Base-by-base conservation (phyloP, 2,797 vertebrate species). In the Pangasius sanitwongsei region DNA sequence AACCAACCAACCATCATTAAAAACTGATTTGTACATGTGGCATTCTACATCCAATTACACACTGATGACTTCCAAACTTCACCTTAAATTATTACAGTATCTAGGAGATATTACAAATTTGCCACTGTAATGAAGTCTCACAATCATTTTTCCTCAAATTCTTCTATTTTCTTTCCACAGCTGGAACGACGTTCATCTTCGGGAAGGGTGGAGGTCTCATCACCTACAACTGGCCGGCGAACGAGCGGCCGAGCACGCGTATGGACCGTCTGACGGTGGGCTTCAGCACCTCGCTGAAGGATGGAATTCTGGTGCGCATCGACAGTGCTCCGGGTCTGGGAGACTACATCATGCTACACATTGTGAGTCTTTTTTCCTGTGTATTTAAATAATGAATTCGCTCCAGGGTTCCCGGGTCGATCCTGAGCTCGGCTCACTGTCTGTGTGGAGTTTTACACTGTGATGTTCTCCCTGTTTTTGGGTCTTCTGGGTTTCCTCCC, bases 281-380 rank as follows among this genome's bases (percentile, higher is more conserved):
- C 90, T 99, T 99, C 96, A 99, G 98, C 95, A 99, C 98, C 0
- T 99, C 98, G 0, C 97, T 99, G 90, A 99, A 99, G 93, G 98
- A 99, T 34, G 98, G 98, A 50, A 98, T 99, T 93, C 94, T 99
- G 87, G 98, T 98, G 86, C 96, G 98, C 82, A 98, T 99, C 0
- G 98, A 99, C 95, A 99, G 98, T 0, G 98, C 98, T 4, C 95
- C 97, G 0, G 97, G 98, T 16, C 97, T 99, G 0, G 98, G 98
- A 0, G 98, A 99, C 92, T 99, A 98, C 89, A 96, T 99, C 86
- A 99, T 99, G 97, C 96, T 99, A 82, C 98, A 99, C 92, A 99
- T 99, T 90, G 98, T 99, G 94, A 99, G 98, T 98, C 89, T 28
- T 12, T 65, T 11, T 31, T 57, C 18, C 25, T 23, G 3, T 23